phyloP scores from a whole-genome alignment of 2,113 vertebrate genomes.

The Buteo buteo region DNA sequence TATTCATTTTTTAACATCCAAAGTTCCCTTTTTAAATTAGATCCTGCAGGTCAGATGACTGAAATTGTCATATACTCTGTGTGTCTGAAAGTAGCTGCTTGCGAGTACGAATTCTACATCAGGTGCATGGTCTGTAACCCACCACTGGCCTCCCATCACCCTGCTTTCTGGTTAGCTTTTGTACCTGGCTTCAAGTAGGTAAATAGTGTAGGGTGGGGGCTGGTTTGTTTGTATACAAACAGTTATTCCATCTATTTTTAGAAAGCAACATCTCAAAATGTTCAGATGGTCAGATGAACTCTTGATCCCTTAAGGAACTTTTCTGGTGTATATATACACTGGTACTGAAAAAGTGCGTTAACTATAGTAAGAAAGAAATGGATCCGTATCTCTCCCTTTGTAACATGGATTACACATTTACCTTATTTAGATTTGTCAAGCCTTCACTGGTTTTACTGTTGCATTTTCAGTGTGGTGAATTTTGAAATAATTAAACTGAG shows the following conservation, averaged over 20 bases:
- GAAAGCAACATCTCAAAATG: neutral
- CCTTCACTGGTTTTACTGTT: neutral
- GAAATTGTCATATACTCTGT: neutral
- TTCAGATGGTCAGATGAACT: neutral
- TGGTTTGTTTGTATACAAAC: neutral
- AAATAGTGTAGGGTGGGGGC: neutral
- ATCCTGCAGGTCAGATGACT: neutral
- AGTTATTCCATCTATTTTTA: neutral
- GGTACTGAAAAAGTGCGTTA: neutral
- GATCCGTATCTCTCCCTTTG: neutral
- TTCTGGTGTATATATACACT: neutral
- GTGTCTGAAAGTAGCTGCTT: neutral
- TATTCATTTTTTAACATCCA: neutral
- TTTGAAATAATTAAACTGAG: neutral
- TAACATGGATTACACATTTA: neutral
- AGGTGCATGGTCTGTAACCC: neutral
- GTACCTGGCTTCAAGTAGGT: neutral
- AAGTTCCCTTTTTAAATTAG: neutral
- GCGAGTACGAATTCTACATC: neutral
- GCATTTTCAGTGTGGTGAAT: neutral
- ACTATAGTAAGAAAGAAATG: neutral
- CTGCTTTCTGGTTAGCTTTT: neutral
- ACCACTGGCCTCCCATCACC: accelerated
- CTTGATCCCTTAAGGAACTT: neutral
- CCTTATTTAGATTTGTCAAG: neutral